These are phyloP conservation scores for Limosa lapponica DNA, from an alignment of 2,797 vertebrate species.

Conservation along the genomic window DNA sequence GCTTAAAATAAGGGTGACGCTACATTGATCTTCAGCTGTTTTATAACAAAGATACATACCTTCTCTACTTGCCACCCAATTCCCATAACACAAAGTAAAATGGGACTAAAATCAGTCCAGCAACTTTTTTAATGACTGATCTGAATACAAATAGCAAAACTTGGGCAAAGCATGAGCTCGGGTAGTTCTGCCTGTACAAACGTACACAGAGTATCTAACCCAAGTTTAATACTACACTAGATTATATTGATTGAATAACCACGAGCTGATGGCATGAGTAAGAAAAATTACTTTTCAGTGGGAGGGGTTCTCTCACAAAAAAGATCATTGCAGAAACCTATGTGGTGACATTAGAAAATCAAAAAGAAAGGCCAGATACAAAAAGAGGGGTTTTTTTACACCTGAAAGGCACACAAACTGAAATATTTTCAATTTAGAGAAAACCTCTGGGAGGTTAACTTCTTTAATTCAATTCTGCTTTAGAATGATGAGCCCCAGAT, in stretches of 20 bases:
- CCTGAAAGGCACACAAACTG: neutral
- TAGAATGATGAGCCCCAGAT: neutral
- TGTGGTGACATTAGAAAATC: neutral
- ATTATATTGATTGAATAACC: neutral
- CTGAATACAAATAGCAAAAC: neutral
- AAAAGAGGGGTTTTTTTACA: neutral
- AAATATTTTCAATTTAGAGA: neutral
- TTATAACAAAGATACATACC: neutral
- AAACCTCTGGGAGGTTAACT: neutral
- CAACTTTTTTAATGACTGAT: neutral
- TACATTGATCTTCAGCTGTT: neutral
- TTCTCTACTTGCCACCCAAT: neutral
- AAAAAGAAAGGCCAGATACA: neutral
- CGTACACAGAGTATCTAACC: neutral
- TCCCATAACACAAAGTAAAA: neutral
- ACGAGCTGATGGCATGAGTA: neutral
- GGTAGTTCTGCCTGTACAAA: neutral
- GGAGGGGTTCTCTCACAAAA: neutral
- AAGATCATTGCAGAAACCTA: neutral
- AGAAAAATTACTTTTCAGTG: neutral
- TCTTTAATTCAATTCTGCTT: conserved; percentile 6
- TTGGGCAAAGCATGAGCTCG: neutral
- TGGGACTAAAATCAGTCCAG: neutral
- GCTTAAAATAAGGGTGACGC: neutral
- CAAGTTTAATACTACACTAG: neutral